A percentile compares a stretch with the other conserved stretches of the same genome.
Conservation (phyloP, 2,797 vertebrate species). For the Varecia variegata region DNA sequence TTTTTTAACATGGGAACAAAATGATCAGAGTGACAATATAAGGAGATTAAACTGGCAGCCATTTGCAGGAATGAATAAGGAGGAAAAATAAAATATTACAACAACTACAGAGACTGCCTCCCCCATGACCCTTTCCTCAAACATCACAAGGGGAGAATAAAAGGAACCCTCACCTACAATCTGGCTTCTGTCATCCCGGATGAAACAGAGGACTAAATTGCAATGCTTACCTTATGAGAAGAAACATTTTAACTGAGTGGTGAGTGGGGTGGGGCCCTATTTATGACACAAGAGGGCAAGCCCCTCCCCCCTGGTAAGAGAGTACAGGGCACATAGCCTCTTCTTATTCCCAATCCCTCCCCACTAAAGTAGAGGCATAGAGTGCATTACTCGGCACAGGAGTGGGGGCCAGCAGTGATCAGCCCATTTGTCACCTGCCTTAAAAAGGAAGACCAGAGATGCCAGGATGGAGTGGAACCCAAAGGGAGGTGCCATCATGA, state of each 20-base stretch:
- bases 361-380: not conserved
- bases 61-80: constrained; percentile 27
- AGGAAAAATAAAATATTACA: not conserved
- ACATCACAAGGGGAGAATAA: not conserved
- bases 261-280: constrained; percentile 59
- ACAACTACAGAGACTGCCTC: not conserved
- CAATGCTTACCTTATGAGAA: not conserved
- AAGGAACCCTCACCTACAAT: not conserved
- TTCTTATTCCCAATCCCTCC: not conserved
- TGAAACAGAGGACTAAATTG: not conserved
- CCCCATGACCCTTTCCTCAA: not conserved
- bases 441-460: constrained; percentile 33
- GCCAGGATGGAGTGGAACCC: not conserved
- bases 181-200: not conserved
- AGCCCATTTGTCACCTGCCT: constrained; percentile 3
- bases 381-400: not conserved
- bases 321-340: not conserved
- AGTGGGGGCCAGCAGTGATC: not conserved
- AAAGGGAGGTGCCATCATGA: constrained; percentile 24
- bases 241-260: constrained; percentile 5
- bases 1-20: not conserved
- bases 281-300: constrained; percentile 74
- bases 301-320: constrained; percentile 52
- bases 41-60: constrained; percentile 1
- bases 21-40: not conserved